A percentile compares a stretch with the other conserved stretches of the same genome.
Evolutionary conservation across 2,797 vertebrate genomes (phyloP).

Genomic region (Odontamblyopus lacepedii): DNA sequence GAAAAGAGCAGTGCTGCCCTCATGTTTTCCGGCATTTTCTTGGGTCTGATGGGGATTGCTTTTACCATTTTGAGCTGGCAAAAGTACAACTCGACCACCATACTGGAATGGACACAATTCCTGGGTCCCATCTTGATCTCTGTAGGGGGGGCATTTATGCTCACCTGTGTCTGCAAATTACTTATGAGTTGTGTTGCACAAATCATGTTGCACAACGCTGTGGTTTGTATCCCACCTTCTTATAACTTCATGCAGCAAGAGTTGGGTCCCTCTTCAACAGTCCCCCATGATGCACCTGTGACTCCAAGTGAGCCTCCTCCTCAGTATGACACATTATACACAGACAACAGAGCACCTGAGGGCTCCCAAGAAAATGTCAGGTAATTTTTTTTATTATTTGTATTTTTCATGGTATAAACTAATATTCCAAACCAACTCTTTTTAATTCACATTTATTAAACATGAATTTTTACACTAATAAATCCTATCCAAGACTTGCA

Average conservation of each 20-base stretch:
- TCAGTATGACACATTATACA: constrained; percentile 67
- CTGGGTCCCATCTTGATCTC: constrained; percentile 85
- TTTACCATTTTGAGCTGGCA: constrained; percentile 85
- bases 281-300: constrained; percentile 38
- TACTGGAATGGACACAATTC: constrained; percentile 82
- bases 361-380: constrained; percentile 12
- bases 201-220: constrained; percentile 76
- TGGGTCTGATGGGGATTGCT: constrained; percentile 80
- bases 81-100: constrained; percentile 54
- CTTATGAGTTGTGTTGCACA: constrained; percentile 63
- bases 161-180: constrained; percentile 83
- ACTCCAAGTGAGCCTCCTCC: constrained; percentile 48
- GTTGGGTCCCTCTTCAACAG: constrained; percentile 16
- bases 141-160: constrained; percentile 79
- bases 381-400: neutral
- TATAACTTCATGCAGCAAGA: constrained; percentile 64
- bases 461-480: neutral
- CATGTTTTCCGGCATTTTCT: constrained; percentile 82
- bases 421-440: neutral
- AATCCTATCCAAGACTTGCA: constrained; percentile 23
- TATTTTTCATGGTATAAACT: neutral
- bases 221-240: constrained; percentile 77
- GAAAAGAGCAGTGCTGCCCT: constrained; percentile 79
- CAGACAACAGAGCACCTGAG: constrained; percentile 60
- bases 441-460: neutral